A percentile compares a stretch with the other conserved stretches of the same genome.
phyloP scores from a whole-genome alignment of 2,797 vertebrate genomes.

The Chanos chanos region DNA sequence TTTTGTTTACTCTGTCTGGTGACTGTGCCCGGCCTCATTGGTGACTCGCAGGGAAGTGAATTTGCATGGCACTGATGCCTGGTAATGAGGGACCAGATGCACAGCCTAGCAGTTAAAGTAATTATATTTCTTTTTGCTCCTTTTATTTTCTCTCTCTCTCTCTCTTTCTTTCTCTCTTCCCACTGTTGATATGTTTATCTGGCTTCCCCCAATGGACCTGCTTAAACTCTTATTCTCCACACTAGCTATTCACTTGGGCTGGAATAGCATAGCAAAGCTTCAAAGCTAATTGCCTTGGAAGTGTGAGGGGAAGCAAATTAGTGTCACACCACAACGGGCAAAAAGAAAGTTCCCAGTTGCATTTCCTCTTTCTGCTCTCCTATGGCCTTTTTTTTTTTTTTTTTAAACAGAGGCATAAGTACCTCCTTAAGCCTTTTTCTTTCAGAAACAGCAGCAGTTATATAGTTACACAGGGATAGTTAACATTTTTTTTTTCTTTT shows the following conservation, averaged over 20 bases:
- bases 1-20: constrained; percentile 35
- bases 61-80: constrained; percentile 48
- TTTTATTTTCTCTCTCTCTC: constrained; percentile 17
- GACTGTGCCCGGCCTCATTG: constrained; percentile 39
- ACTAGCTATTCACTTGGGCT: constrained; percentile 71
- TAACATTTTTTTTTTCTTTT: too few relatives aligned
- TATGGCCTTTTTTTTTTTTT: constrained; percentile 66
- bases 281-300: constrained; percentile 82
- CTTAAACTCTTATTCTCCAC: constrained; percentile 73
- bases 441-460: too few relatives aligned
- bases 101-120: constrained; percentile 52
- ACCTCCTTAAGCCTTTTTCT: constrained; percentile 50
- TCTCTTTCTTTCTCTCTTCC: constrained; percentile 56
- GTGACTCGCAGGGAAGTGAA: constrained; percentile 43
- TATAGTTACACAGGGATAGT: too few relatives aligned
- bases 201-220: constrained; percentile 66
- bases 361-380: constrained; percentile 67
- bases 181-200: constrained; percentile 75
- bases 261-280: constrained; percentile 76
- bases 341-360: constrained; percentile 61
- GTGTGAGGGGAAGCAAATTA: constrained; percentile 77
- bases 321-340: constrained; percentile 72
- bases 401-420: constrained; percentile 52
- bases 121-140: constrained; percentile 57
- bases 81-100: constrained; percentile 50